Evolutionary conservation across 2,113 vertebrate species (phyloP), one percentile per base, ranked within the genome.

Genomic region (Axis porcinus): DNA sequence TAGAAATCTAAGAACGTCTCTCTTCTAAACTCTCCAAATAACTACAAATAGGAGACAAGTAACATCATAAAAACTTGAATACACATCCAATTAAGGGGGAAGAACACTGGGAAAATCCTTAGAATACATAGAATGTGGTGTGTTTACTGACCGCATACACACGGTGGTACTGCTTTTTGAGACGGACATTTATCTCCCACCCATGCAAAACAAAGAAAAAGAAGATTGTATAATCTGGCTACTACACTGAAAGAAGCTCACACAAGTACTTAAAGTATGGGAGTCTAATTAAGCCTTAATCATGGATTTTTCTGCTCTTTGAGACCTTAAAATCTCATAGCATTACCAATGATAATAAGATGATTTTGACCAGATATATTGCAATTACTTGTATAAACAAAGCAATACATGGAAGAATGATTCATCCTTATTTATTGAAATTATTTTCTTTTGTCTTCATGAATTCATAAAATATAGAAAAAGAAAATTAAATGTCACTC

Each of bases 401-500:
- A 27, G 30, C 45, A 54, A 86, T 36, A 70, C 5, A 28, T 33
- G 7, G 12, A 94, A 97, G 64, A 64, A 79, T 43, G 25, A 82
- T 17, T 94, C 54, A 91, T 50, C 2, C 12, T 91, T 94, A 87
- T 50, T 89, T 82, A 67, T 28, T 70, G 6, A 2, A 94, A 67
- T 58, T 92, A 64, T 91, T 94, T 94, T 95, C 78, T 79, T 91
- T 93, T 93, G 64, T 87, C 27, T 85, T 33, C 23, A 67, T 33
- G 55, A 94, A 89, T 95, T 95, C 16, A 60, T 64, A 92, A 96
- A 95, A 88, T 33, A n/a, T 25, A 74, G n/a, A 95, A 33, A 54
- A 89, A 54, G n/a, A 79, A 92, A 92, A 70, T 88, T 57, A 92
- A 97, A 85, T n/a, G 55, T 58, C 52, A 86, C 13, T 90, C 79